phyloP scores from a whole-genome alignment of 2,113 vertebrate genomes.

The Nymphicus hollandicus region DNA sequence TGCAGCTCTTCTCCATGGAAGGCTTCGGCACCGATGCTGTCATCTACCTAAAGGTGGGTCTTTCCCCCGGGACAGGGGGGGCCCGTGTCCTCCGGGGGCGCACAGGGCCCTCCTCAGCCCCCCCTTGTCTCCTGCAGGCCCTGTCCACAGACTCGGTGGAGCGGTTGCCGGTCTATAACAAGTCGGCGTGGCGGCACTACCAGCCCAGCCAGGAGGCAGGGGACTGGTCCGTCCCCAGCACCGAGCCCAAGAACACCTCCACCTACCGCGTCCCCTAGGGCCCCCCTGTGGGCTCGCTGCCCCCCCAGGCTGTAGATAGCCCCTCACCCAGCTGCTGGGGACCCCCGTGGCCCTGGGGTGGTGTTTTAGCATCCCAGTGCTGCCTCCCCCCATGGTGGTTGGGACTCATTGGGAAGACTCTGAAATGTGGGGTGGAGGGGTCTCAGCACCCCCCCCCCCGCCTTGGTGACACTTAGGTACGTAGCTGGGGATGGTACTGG shows the following conservation, averaged over 20 bases:
- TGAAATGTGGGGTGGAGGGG: not conserved
- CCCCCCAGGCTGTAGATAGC: not conserved
- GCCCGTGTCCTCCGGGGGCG: rapidly evolving
- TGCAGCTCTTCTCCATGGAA: slow-evolving; percentile 96
- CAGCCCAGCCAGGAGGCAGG: slow-evolving; percentile 87
- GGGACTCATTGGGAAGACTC: not conserved
- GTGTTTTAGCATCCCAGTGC: not conserved
- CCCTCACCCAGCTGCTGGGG: not conserved
- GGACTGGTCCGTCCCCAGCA: slow-evolving; percentile 93
- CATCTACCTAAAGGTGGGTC: slow-evolving; percentile 77
- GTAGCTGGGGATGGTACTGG: not conserved
- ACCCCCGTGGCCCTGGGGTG: not conserved
- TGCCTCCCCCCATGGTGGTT: not conserved
- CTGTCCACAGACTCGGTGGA: slow-evolving; percentile 93
- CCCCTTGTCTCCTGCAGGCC: slow-evolving; percentile 71
- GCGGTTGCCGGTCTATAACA: slow-evolving; percentile 92
- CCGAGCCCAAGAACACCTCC: slow-evolving; percentile 88
- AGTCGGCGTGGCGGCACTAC: slow-evolving; percentile 92
- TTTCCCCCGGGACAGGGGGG: too few species aligned
- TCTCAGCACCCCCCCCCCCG: not conserved
- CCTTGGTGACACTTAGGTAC: not conserved
- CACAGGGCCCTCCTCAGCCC: not conserved
- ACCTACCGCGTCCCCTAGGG: slow-evolving; percentile 70
- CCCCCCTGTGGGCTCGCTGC: not conserved
- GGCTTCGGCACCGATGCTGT: slow-evolving; percentile 91